Conservation (phyloP, 2,113 vertebrate species). For the Saccopteryx bilineata region DNA sequence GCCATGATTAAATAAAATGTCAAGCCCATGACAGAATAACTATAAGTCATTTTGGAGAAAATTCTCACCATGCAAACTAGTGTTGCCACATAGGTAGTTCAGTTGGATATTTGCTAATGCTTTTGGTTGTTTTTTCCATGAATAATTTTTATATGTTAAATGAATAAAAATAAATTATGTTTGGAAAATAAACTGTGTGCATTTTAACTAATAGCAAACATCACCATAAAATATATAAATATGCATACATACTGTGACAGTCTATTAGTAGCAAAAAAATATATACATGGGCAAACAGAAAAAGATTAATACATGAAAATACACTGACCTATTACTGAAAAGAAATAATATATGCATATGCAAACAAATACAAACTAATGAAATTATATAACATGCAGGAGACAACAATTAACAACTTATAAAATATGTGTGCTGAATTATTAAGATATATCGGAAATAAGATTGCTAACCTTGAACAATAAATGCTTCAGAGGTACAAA, state of each 20-base stretch:
- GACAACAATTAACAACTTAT: constrained; percentile 67
- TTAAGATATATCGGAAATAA: constrained; percentile 62
- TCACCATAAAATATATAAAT: constrained; percentile 60
- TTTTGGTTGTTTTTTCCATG: background rate
- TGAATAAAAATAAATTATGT: constrained; percentile 56
- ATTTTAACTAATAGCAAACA: constrained; percentile 68
- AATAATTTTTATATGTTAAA: constrained; percentile 22
- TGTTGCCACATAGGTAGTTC: background rate
- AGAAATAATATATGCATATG: constrained; percentile 59
- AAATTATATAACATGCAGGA: constrained; percentile 56
- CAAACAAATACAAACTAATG: constrained; percentile 66
- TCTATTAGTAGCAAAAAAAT: constrained; percentile 65
- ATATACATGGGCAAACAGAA: constrained; percentile 67
- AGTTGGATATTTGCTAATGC: background rate
- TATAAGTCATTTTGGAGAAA: background rate
- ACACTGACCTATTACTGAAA: constrained; percentile 64
- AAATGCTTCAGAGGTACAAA: constrained; percentile 66
- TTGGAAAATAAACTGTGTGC: constrained; percentile 65
- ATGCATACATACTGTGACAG: constrained; percentile 46
- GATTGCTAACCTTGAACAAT: constrained; percentile 66
- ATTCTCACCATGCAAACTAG: background rate
- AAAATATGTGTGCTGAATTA: constrained; percentile 41
- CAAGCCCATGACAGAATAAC: background rate
- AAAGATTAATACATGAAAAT: constrained; percentile 73
- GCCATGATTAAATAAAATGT: constrained; percentile 16